phyloP scores from a whole-genome alignment of 2,888 invertebrate genomes.

The Philonicus albiceps region DNA sequence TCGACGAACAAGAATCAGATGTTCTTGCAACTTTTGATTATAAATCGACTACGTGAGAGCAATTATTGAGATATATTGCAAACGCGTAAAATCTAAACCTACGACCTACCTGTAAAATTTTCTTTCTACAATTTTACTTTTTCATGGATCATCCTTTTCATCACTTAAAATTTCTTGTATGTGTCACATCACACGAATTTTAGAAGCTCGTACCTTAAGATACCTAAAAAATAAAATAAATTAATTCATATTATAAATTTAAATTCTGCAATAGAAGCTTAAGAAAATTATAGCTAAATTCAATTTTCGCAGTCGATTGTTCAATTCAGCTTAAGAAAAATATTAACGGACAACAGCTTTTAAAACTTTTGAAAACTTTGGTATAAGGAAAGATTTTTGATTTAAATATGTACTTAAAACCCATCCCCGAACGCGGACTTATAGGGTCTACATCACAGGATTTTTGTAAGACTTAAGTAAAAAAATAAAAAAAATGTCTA shows the following conservation, averaged over 20 bases:
- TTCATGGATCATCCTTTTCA: too few relatives aligned
- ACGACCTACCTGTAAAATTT: too few relatives aligned
- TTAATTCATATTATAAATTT: too few relatives aligned
- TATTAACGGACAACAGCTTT: background rate
- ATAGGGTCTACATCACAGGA: background rate
- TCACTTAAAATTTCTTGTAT: too few relatives aligned
- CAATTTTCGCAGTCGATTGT: too few relatives aligned
- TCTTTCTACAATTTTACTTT: too few relatives aligned
- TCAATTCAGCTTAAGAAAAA: too few relatives aligned
- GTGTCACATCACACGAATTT: too few relatives aligned
- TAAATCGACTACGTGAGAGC: background rate
- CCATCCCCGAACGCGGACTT: background rate
- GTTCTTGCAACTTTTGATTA: background rate
- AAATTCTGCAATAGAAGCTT: too few relatives aligned
- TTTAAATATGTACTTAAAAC: background rate
- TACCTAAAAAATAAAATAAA: too few relatives aligned
- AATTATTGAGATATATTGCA: background rate
- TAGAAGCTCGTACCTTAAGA: too few relatives aligned
- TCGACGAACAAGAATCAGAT: background rate
- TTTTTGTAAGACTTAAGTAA: background rate
- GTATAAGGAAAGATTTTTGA: background rate
- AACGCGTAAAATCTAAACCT: background rate
- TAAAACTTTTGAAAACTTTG: background rate
- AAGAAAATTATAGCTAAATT: too few relatives aligned
- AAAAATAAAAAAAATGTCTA: background rate